A percentile compares a stretch with the other conserved stretches of the same genome.
These are phyloP conservation scores for Ceratotherium simum DNA, from an alignment of 2,113 vertebrate species.

Conservation along the genomic window DNA sequence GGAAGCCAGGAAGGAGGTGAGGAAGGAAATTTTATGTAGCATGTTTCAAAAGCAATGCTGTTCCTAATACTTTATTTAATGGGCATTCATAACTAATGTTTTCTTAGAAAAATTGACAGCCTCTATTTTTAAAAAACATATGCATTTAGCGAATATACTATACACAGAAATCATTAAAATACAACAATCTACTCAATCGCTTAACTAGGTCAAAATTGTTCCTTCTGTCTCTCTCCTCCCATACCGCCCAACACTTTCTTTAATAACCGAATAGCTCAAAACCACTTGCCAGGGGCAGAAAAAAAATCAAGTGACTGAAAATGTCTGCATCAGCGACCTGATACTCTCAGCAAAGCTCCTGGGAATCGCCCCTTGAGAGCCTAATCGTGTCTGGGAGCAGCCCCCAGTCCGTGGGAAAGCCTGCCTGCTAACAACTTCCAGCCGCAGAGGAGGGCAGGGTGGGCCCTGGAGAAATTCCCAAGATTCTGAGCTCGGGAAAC, in stretches of 20 bases:
- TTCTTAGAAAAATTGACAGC: background rate
- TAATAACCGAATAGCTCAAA: slow-evolving; percentile 46
- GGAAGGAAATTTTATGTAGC: too few relatives aligned
- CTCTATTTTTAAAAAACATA: background rate
- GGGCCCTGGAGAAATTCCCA: background rate
- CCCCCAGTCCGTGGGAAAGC: background rate
- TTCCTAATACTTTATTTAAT: background rate
- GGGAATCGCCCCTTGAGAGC: slow-evolving; percentile 14
- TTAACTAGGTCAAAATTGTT: slow-evolving; percentile 56
- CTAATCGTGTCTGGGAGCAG: background rate
- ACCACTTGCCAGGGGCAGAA: slow-evolving; percentile 26
- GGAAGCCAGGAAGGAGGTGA: too few relatives aligned
- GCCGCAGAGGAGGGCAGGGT: background rate
- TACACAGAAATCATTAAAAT: background rate
- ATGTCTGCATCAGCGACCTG: slow-evolving; percentile 15
- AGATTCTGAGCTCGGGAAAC: background rate
- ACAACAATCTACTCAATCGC: background rate
- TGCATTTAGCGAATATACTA: background rate
- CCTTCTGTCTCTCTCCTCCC: background rate
- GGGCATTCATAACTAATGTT: background rate
- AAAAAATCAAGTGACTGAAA: slow-evolving; percentile 56
- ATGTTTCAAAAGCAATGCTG: background rate
- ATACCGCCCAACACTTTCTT: background rate
- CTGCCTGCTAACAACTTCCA: background rate
- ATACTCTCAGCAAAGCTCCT: slow-evolving; percentile 17